A percentile compares a stretch with the other conserved stretches of the same genome.
phyloP scores from a whole-genome alignment of 92 coral and sea anemone genomes.

The Parazoanthus atlanticus region DNA sequence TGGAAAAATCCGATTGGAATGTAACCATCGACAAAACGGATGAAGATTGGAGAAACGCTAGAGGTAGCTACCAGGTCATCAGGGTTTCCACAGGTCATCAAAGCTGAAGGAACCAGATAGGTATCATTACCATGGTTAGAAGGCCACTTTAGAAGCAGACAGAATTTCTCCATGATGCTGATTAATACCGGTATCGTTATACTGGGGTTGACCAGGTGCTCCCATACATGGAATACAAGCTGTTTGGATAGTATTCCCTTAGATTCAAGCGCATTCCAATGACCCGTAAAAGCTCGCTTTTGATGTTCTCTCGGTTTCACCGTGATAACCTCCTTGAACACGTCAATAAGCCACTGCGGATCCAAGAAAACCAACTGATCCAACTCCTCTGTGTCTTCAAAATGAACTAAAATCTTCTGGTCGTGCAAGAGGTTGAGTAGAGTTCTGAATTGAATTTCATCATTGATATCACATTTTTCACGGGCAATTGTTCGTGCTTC shows the following conservation, averaged over 20 bases:
- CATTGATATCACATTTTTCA: conserved; percentile 21
- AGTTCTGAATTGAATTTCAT: conserved; percentile 40
- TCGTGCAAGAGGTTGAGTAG: conserved; percentile 56
- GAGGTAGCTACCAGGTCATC: conserved; percentile 17
- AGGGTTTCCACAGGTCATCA: conserved; percentile 37
- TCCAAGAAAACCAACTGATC: conserved; percentile 48
- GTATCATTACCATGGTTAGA: conserved; percentile 18
- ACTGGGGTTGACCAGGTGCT: conserved; percentile 10
- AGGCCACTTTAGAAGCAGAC: conserved; percentile 55
- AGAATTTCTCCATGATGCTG: conserved; percentile 61
- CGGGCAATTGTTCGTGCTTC: conserved; percentile 44
- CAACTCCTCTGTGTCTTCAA: conserved; percentile 41
- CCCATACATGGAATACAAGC: conserved; percentile 47
- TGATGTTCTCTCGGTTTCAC: conserved; percentile 30
- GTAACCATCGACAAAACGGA: conserved; percentile 48
- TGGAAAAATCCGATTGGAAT: conserved; percentile 51
- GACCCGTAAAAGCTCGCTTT: conserved; percentile 27
- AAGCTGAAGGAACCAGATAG: conserved; percentile 57
- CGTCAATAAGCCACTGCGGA: conserved; percentile 66
- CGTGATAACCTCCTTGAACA: conserved; percentile 64
- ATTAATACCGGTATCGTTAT: conserved; percentile 26
- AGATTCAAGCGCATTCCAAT: conserved; percentile 51
- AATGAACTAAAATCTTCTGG: conserved; percentile 57
- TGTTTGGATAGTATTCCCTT: conserved; percentile 50
- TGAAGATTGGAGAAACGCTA: conserved; percentile 47